Evolutionary conservation across 2,113 vertebrate genomes (phyloP).

Genomic region (Sturnira hondurensis): DNA sequence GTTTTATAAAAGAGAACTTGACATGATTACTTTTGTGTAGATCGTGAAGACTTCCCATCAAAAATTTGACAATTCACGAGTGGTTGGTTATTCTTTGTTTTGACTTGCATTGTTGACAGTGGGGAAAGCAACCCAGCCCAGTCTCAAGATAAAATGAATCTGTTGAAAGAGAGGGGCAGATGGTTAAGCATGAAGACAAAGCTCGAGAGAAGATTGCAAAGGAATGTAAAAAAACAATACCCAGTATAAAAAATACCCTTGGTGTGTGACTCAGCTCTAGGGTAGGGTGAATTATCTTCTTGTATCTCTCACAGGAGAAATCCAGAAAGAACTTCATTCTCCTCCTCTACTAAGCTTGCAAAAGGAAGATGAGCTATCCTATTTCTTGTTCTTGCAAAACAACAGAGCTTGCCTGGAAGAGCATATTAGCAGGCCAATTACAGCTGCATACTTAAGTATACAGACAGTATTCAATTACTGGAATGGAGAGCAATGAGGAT

Average conservation of each 20-base stretch:
- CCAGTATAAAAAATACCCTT: not conserved
- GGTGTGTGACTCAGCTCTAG: not conserved
- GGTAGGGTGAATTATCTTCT: not conserved
- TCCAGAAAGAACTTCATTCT: not conserved
- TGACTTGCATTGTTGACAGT: not conserved
- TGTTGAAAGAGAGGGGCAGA: not conserved
- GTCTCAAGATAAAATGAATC: not conserved
- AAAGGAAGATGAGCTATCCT: not conserved
- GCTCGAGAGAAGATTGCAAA: not conserved
- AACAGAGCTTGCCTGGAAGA: slow-evolving; percentile 15
- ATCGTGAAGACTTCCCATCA: not conserved
- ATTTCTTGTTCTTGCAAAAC: slow-evolving; percentile 16
- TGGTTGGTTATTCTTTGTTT: slow-evolving; percentile 16
- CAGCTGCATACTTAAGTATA: not conserved
- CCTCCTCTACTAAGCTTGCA: not conserved
- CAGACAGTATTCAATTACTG: slow-evolving; percentile 6
- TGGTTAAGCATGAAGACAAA: slow-evolving; percentile 5
- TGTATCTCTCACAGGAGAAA: not conserved
- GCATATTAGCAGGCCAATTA: not conserved
- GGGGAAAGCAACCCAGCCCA: not conserved
- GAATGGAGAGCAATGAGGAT: not conserved
- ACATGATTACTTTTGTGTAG: not conserved
- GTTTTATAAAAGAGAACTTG: not conserved
- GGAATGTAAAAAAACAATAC: slow-evolving; percentile 10
- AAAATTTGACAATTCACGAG: not conserved